Evolutionary conservation across 2,113 vertebrate species (phyloP).

Genomic region (Lepidothrix coronata): DNA sequence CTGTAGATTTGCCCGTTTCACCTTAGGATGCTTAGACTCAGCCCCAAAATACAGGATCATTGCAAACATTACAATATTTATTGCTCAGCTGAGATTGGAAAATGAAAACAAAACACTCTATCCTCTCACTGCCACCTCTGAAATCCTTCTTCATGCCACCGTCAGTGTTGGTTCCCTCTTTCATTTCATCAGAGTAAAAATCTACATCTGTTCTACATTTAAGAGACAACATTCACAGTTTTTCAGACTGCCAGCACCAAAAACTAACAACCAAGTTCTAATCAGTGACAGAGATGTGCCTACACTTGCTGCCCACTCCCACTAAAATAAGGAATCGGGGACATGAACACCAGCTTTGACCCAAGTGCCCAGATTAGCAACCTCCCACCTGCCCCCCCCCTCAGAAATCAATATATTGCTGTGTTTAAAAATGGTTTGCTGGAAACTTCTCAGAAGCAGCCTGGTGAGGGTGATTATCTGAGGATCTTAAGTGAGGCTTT

Average conservation of each 20-base stretch:
- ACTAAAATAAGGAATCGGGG: conserved; percentile 57
- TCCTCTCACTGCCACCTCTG: conserved; percentile 1
- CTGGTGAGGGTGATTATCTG: conserved; percentile 24
- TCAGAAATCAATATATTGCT: conserved; percentile 44
- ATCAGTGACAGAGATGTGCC: conserved; percentile 47
- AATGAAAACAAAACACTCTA: conserved; percentile 16
- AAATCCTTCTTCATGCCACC: neutral
- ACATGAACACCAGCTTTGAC: conserved; percentile 44
- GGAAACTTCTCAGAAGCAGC: conserved; percentile 46
- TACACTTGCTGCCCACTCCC: conserved; percentile 53
- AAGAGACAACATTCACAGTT: conserved; percentile 45
- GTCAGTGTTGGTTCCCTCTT: neutral
- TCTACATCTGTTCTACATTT: conserved; percentile 44
- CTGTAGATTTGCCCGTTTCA: neutral
- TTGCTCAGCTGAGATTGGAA: neutral
- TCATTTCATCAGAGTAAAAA: conserved; percentile 25
- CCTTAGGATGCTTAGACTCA: neutral
- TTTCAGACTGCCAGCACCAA: conserved; percentile 52
- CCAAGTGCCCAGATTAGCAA: conserved; percentile 53
- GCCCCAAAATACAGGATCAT: neutral
- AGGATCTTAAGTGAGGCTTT: conserved; percentile 40
- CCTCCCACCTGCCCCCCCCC: conserved; percentile 24
- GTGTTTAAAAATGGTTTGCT: conserved; percentile 33
- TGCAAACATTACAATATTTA: neutral
- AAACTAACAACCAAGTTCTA: conserved; percentile 51